Conservation (phyloP, 2,797 vertebrate species). For the Apodemus agrarius region DNA sequence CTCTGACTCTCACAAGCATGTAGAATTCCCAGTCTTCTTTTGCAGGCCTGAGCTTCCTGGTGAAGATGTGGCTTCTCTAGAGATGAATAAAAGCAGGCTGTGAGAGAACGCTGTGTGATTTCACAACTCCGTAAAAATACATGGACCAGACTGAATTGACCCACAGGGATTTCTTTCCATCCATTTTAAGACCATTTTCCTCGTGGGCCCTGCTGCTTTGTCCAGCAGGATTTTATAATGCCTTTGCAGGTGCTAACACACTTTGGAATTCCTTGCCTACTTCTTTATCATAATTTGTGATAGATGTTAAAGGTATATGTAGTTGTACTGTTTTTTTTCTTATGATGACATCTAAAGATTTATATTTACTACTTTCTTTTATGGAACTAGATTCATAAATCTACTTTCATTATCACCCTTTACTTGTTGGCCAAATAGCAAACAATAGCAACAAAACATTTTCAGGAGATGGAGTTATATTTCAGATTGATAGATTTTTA, state of each 20-base stretch:
- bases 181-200: conserved; percentile 39
- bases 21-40: background rate
- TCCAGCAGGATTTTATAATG: background rate
- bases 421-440: background rate
- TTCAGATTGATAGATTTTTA: background rate
- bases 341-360: background rate
- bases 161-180: conserved; percentile 44
- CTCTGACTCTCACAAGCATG: background rate
- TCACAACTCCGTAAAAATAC: conserved; percentile 67
- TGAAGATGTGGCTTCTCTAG: background rate
- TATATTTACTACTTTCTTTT: background rate
- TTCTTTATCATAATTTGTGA: background rate
- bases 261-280: background rate
- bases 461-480: background rate
- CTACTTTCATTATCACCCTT: background rate
- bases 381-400: background rate
- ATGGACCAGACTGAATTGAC: conserved; percentile 25
- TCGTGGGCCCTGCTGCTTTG: background rate
- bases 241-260: conserved; percentile 29
- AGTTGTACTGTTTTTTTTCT: background rate
- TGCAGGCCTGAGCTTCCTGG: background rate
- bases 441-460: background rate
- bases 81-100: conserved; percentile 57
- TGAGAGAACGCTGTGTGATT: conserved; percentile 61
- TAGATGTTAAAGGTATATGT: background rate